Base-by-base conservation (phyloP, 2,113 vertebrate species). In the Dryoscopus gambensis region DNA sequence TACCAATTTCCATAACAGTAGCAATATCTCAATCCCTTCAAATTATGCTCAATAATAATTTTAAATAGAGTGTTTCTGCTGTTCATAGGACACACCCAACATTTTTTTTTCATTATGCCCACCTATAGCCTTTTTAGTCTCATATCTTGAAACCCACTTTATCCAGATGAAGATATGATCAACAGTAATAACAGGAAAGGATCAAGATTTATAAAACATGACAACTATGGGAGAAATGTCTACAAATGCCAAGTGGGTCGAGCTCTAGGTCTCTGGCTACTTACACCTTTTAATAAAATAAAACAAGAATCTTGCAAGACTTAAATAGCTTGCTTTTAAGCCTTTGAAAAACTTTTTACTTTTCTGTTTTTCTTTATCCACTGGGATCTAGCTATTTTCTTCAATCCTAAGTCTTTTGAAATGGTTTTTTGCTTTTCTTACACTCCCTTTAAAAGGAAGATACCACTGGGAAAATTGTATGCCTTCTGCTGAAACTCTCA, bases 391-490 rank as follows among this genome's bases (percentile, higher is more conserved):
- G 37, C 49, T 70, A 67, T 90, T 94, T 96, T 63, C 85, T 90
- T 93, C 60, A 77, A 56, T 85, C 39, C 20, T 49, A 63, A 84
- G 40, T 74, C 63, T 87, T 95, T 82, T 90, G 75, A 95, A 95
- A 79, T 76, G 2, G 10, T 65, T 94, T 95, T 93, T 85, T 65
- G 53, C 37, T 80, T 84, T 85, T 90, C 71, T 74, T 90, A 84
- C 20, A 24, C 52, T 92, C 84, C 62, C 59, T 85, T 89, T 88
- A 77, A 91, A 94, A 87, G 59, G 81, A 74, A 74, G 71, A 67
- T 77, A 95, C 93, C 60, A 35, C 56, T 93, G 93, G 93, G 88
- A 96, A 92, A 92, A 93, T 57, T 62, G 56, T 94, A 68, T 92
- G 79, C 56, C 68, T 95, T 95, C 79, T 77, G 73, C 83, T 46